Evolutionary conservation across 2,888 invertebrate species (phyloP).

Genomic region (Congeria kusceri): DNA sequence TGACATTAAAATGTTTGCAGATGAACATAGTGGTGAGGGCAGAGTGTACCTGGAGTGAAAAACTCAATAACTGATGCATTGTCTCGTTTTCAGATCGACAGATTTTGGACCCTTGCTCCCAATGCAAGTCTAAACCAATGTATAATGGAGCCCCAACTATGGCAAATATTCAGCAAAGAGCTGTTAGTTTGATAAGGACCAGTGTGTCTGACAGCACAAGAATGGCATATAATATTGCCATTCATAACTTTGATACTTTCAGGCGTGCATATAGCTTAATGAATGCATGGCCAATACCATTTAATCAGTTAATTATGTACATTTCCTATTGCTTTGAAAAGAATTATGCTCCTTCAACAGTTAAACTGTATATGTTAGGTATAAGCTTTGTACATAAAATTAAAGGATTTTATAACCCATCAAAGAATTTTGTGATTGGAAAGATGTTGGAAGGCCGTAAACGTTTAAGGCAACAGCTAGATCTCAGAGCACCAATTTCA

Average conservation of each 20-base stretch:
- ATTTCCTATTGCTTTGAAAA: constrained; percentile 43
- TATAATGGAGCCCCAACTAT: constrained; percentile 5
- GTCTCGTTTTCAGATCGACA: constrained; percentile 26
- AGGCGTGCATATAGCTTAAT: no score
- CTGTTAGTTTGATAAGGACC: no score
- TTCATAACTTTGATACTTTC: no score
- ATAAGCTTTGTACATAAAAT: constrained; percentile 35
- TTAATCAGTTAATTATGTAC: constrained; percentile 14
- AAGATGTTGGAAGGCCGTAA: constrained; percentile 37
- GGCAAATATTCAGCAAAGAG: constrained; percentile 8
- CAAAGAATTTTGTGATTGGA: constrained; percentile 24
- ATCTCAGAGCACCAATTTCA: constrained; percentile 20
- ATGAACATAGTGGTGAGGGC: constrained; percentile 31
- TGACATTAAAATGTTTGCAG: constrained; percentile 25
- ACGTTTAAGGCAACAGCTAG: constrained; percentile 1
- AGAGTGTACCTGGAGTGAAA: constrained; percentile 13
- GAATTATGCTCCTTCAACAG: constrained; percentile 40
- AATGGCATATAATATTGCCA: no score
- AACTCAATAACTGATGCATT: constrained; percentile 21
- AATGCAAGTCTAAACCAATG: constrained; percentile 13
- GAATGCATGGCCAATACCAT: no score
- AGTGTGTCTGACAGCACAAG: no score
- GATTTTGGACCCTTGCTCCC: constrained; percentile 24
- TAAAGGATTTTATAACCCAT: constrained; percentile 1
- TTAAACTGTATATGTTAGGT: constrained; percentile 23